Percentiles rank a stretch among this genome's conserved stretches.
These are phyloP conservation scores for Agrilus planipennis DNA, from an alignment of 1,140 invertebrate species.

Conservation along the genomic window DNA sequence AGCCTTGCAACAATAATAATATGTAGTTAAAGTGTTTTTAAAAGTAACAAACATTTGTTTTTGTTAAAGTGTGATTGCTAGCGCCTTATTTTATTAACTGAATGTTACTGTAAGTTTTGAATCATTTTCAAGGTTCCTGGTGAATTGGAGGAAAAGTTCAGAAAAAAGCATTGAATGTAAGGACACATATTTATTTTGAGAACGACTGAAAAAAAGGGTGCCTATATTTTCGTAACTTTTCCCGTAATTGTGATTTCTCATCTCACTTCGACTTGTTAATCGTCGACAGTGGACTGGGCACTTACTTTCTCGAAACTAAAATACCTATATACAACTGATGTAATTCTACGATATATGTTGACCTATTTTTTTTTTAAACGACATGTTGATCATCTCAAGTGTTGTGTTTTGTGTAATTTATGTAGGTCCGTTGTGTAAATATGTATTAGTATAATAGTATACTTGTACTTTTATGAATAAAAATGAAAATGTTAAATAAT, in stretches of 20 bases:
- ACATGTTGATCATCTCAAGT: too few relatives aligned
- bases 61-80: slow-evolving; percentile 7
- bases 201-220: slow-evolving; percentile 6
- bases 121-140: slow-evolving; percentile 28
- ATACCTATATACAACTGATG: too few relatives aligned
- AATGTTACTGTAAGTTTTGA: slow-evolving; percentile 6
- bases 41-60: slow-evolving; percentile 2
- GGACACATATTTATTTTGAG: slow-evolving; percentile 1
- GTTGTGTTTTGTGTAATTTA: too few relatives aligned
- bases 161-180: slow-evolving; percentile 2
- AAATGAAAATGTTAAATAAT: too few relatives aligned
- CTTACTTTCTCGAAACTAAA: too few relatives aligned
- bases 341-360: too few relatives aligned
- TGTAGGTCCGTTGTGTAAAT: too few relatives aligned
- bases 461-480: too few relatives aligned
- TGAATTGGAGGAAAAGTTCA: slow-evolving; percentile 28
- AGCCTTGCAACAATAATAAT: slow-evolving; percentile 6
- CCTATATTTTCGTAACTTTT: slow-evolving; percentile 3
- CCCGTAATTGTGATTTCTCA: slow-evolving; percentile 4
- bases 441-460: too few relatives aligned
- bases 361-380: too few relatives aligned
- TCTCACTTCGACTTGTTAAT: too few relatives aligned
- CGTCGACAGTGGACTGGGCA: too few relatives aligned
- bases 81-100: slow-evolving; percentile 3
- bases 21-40: slow-evolving; percentile 2